phyloP scores from a whole-genome alignment of 2,797 vertebrate genomes.

The Macropodus opercularis region DNA sequence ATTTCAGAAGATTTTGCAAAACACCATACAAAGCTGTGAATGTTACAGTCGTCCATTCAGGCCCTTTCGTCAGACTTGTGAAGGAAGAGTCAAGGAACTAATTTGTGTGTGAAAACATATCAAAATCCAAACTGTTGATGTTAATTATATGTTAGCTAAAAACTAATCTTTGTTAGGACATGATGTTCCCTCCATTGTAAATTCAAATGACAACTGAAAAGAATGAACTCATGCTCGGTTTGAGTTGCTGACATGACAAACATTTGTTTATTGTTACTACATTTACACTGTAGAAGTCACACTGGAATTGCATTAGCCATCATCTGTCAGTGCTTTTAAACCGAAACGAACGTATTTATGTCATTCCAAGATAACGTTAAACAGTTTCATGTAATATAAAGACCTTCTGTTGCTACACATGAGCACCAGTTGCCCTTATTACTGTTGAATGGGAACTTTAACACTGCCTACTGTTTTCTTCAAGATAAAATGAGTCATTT shows the following conservation, averaged over 20 bases:
- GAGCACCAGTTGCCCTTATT: conserved; percentile 5
- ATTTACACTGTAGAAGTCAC: conserved; percentile 51
- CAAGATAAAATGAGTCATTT: conserved; percentile 35
- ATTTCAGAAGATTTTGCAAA: neutral
- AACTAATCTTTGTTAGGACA: too few relatives aligned
- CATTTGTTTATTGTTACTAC: conserved; percentile 59
- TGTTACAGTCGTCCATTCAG: too few relatives aligned
- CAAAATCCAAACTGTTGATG: neutral
- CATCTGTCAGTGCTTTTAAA: conserved; percentile 42
- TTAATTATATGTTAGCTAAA: too few relatives aligned
- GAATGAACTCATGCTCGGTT: conserved; percentile 27
- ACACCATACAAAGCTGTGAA: conserved; percentile 6
- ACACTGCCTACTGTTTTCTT: conserved; percentile 10
- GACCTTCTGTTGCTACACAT: conserved; percentile 9
- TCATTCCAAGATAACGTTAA: conserved; percentile 26
- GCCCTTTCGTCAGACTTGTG: conserved; percentile 1
- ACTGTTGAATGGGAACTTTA: conserved; percentile 16
- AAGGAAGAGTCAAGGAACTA: neutral
- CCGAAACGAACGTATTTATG: conserved; percentile 34
- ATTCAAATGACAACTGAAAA: conserved; percentile 7
- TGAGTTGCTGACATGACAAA: conserved; percentile 46
- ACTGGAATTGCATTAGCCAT: conserved; percentile 26
- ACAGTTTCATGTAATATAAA: neutral
- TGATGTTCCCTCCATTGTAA: neutral
- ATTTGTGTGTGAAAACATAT: conserved; percentile 8